phyloP scores from a whole-genome alignment of 92 coral and sea anemone species.

The Pocillopora meandrina region DNA sequence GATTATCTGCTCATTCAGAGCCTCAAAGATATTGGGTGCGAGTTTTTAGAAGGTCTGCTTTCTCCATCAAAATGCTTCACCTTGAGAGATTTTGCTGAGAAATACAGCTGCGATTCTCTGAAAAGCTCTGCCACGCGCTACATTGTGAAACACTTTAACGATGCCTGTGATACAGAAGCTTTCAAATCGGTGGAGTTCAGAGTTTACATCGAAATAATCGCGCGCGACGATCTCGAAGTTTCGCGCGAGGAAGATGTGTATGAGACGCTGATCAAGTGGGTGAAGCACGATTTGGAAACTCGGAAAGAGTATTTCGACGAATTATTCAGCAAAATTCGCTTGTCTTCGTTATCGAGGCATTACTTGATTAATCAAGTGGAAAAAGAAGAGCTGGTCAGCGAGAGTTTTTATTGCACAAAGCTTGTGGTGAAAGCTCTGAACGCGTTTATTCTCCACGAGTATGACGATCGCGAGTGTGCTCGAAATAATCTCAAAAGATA shows the following conservation, averaged over 20 bases:
- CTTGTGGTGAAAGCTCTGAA: slow-evolving; percentile 66
- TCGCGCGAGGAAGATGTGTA: slow-evolving; percentile 79
- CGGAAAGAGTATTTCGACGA: slow-evolving; percentile 68
- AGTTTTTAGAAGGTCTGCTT: slow-evolving; percentile 63
- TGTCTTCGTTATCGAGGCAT: slow-evolving; percentile 59
- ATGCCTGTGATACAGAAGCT: slow-evolving; percentile 74
- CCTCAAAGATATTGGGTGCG: slow-evolving; percentile 74
- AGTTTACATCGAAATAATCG: slow-evolving; percentile 63
- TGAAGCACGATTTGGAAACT: slow-evolving; percentile 54
- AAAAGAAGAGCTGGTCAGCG: slow-evolving; percentile 67
- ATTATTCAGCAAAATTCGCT: slow-evolving; percentile 61
- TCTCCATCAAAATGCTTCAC: slow-evolving; percentile 77
- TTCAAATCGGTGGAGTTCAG: slow-evolving; percentile 63
- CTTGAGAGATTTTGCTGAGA: slow-evolving; percentile 82
- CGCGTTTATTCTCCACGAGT: slow-evolving; percentile 49
- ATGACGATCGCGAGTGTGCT: slow-evolving; percentile 46
- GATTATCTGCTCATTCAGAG: slow-evolving; percentile 81
- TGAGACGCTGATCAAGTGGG: slow-evolving; percentile 72
- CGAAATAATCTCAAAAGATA: slow-evolving; percentile 53
- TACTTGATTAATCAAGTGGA: slow-evolving; percentile 64
- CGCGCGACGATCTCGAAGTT: slow-evolving; percentile 81
- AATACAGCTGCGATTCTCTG: slow-evolving; percentile 70
- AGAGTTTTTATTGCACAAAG: slow-evolving; percentile 69
- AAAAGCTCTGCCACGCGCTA: slow-evolving; percentile 62
- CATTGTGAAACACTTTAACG: slow-evolving; percentile 73